phyloP scores from a whole-genome alignment of 2,113 vertebrate genomes.

The Ophthalmotilapia sp. region DNA sequence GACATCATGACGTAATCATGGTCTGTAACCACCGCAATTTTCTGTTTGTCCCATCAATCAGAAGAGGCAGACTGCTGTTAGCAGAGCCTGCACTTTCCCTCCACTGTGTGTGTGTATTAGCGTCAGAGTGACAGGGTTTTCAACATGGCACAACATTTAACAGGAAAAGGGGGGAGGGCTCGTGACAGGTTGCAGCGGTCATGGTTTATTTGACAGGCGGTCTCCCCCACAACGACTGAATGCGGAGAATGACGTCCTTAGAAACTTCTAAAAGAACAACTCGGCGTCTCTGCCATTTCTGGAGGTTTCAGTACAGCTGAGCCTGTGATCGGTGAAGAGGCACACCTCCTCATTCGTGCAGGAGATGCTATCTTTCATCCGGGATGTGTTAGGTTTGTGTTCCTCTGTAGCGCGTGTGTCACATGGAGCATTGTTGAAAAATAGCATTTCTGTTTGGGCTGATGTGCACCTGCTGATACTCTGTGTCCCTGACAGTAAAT shows the following conservation, averaged over 20 bases:
- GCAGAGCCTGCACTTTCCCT: conserved; percentile 6
- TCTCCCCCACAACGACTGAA: background rate
- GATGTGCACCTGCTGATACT: background rate
- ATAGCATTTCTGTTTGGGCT: background rate
- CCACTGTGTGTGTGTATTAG: background rate
- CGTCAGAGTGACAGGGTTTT: conserved; percentile 36
- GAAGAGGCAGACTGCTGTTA: background rate
- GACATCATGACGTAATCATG: background rate
- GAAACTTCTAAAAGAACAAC: background rate
- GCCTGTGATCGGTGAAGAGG: background rate
- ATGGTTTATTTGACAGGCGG: conserved; percentile 53
- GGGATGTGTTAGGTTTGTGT: background rate
- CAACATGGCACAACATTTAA: conserved; percentile 38
- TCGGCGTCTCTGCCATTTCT: background rate
- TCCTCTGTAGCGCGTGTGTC: background rate
- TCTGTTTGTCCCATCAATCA: conserved; percentile 30
- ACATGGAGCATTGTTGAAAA: background rate
- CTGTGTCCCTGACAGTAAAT: background rate
- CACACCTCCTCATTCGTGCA: background rate
- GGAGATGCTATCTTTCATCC: background rate
- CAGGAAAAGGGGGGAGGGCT: background rate
- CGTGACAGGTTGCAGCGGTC: conserved; percentile 52
- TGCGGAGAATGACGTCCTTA: background rate
- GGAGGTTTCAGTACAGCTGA: background rate
- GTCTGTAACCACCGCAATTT: background rate